Base-by-base conservation (phyloP, 1,140 invertebrate genomes). In the Pararge aegeria region DNA sequence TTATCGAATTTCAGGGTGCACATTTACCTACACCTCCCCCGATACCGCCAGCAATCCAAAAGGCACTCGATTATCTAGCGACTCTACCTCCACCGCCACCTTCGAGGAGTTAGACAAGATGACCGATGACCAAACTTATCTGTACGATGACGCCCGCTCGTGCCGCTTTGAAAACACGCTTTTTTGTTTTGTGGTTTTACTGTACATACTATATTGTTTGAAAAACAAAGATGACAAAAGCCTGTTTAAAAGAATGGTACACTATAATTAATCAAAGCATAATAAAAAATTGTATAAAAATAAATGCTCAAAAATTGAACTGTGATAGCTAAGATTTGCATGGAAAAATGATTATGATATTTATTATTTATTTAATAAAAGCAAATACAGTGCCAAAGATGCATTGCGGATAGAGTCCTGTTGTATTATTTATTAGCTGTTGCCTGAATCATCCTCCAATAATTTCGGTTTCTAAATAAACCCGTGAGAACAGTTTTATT, bases 21-120 rank as follows among this genome's bases (percentile, higher is more conserved):
- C 95, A 95, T 85, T 73, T 95, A 18, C 94, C 94, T 12, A 95
- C 94, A 0, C 93, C 94, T 0, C 94, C 94, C 1, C 94, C 94
- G 29, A 95, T 96, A 59, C 95, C 95, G 13, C 93, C 93, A 57
- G 94, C 93, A 78, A 96, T 96, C 48, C 93, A 94, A 69, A 93
- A 93, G 65, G 94, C 95, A 49, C 83, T 96, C 2, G 94, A 95
- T 46, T 95, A 89, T 61, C 75, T 92, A 30, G 88, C 90, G 5
- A 90, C 89, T 18, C 70, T 91, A 29, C 92, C 87, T 55, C 91
- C 87, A 54, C 73, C 70, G 29, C 63, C 69, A 49, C 77, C 64
- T 27, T 71, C 70, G 19, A 70, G 82, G 71, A 76, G 70, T 68
- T 74, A 66, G 55, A 48, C 29, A 29, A 37, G 20, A 20, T 5